Percentiles rank a stretch among this genome's conserved stretches.
Evolutionary conservation across 1,140 invertebrate genomes (phyloP).

Genomic region (Trypoxylus dichotomus): DNA sequence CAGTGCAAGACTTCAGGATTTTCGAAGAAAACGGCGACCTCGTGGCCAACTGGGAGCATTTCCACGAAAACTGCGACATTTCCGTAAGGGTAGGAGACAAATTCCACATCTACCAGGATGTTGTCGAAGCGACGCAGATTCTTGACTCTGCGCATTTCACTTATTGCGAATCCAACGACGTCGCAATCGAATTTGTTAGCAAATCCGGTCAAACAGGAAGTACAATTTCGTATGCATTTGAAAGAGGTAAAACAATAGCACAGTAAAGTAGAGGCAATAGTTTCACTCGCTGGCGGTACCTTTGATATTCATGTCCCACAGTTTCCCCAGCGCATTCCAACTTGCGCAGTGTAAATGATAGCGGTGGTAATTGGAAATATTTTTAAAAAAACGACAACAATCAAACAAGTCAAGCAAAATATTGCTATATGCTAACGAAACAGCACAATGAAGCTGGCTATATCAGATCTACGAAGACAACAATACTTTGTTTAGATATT

Average conservation of each 20-base stretch:
- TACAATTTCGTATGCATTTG: not conserved
- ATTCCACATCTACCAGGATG: not conserved
- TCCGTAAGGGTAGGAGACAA: not conserved
- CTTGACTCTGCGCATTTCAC: not conserved
- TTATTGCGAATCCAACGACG: not conserved
- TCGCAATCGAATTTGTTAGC: not conserved
- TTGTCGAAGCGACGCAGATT: not conserved
- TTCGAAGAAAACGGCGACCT: not conserved
- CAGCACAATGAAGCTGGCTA: no score
- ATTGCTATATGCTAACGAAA: no score
- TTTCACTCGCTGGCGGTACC: no score
- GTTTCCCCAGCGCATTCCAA: no score
- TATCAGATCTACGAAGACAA: no score
- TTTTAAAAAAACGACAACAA: no score
- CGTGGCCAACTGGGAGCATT: not conserved
- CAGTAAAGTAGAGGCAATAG: no score
- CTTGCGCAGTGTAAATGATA: no score
- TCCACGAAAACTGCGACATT: not conserved
- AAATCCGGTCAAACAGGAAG: not conserved
- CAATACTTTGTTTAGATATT: no score
- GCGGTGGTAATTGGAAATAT: no score
- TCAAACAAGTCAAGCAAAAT: no score
- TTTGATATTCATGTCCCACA: no score
- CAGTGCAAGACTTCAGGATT: not conserved
- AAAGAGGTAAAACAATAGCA: not conserved